These are phyloP conservation scores for mouse (Mus musculus) DNA, from an alignment of 2,113 vertebrate genomes.

Conservation along the genomic window DNA sequence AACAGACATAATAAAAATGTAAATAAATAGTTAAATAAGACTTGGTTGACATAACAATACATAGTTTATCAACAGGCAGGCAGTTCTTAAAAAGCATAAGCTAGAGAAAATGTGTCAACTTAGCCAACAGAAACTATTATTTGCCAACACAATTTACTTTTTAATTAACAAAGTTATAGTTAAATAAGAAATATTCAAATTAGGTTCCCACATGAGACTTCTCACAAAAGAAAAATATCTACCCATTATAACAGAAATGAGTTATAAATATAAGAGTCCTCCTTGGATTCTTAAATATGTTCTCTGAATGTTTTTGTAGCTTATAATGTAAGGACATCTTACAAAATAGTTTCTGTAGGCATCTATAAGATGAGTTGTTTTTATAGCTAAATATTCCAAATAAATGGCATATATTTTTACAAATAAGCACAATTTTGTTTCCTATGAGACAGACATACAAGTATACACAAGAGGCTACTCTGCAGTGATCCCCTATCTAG, in stretches of 20 bases:
- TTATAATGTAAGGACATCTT: slow-evolving; percentile 38
- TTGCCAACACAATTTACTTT: neutral
- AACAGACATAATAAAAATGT: neutral
- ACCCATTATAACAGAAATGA: neutral
- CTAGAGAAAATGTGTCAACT: neutral
- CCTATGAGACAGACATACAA: neutral
- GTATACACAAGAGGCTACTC: neutral
- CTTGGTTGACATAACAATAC: neutral
- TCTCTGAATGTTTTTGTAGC: slow-evolving; percentile 35
- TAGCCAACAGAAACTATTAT: neutral
- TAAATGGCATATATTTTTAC: slow-evolving; percentile 18
- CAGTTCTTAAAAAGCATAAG: neutral
- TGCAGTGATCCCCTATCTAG: neutral
- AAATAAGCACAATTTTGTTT: slow-evolving; percentile 48
- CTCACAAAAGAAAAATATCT: slow-evolving; percentile 5
- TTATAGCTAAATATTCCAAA: slow-evolving; percentile 35
- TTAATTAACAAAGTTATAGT: slow-evolving; percentile 40
- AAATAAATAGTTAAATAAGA: neutral
- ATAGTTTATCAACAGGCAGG: neutral
- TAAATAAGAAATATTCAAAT: slow-evolving; percentile 7
- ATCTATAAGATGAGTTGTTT: slow-evolving; percentile 27
- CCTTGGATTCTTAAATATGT: neutral
- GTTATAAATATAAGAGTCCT: slow-evolving; percentile 43
- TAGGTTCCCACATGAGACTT: neutral
- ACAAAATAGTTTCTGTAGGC: neutral